Percentiles rank a stretch among this genome's conserved stretches.
These are phyloP conservation scores for Heliothis subflexa DNA, from an alignment of 1,140 invertebrate genomes.

Conservation along the genomic window DNA sequence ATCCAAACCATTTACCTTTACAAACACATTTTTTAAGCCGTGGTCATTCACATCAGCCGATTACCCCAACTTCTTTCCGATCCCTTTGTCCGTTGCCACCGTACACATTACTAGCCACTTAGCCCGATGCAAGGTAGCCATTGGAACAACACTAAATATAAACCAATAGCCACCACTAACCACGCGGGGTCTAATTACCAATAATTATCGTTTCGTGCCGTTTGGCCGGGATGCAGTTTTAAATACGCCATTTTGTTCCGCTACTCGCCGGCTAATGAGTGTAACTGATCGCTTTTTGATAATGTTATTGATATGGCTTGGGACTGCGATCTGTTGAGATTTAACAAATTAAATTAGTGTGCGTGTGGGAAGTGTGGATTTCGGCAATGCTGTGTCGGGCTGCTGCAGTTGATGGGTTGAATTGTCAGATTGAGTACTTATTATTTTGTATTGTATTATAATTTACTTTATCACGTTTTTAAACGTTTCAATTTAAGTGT, in stretches of 20 bases:
- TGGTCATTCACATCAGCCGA: not conserved
- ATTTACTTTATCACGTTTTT: conserved; percentile 6
- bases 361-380: conserved; percentile 15
- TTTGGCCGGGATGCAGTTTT: conserved; percentile 58
- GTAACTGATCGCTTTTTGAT: conserved; percentile 67
- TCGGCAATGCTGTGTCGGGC: not conserved
- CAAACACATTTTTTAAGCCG: too few species aligned
- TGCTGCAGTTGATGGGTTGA: conserved; percentile 11
- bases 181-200: conserved; percentile 66
- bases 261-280: conserved; percentile 59
- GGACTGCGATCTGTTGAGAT: conserved; percentile 33
- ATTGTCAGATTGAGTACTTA: conserved; percentile 20
- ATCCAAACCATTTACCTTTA: too few species aligned
- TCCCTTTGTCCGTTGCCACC: not conserved
- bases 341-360: conserved; percentile 27
- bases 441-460: too few species aligned
- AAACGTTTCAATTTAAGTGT: too few species aligned
- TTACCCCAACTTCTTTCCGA: not conserved
- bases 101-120: conserved; percentile 26
- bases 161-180: conserved; percentile 47
- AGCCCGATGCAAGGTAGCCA: conserved; percentile 35
- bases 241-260: conserved; percentile 62
- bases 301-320: conserved; percentile 52
- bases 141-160: conserved; percentile 49
- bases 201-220: conserved; percentile 62